phyloP scores from a whole-genome alignment of 2,797 vertebrate species.

The Poeciliopsis gracilis region DNA sequence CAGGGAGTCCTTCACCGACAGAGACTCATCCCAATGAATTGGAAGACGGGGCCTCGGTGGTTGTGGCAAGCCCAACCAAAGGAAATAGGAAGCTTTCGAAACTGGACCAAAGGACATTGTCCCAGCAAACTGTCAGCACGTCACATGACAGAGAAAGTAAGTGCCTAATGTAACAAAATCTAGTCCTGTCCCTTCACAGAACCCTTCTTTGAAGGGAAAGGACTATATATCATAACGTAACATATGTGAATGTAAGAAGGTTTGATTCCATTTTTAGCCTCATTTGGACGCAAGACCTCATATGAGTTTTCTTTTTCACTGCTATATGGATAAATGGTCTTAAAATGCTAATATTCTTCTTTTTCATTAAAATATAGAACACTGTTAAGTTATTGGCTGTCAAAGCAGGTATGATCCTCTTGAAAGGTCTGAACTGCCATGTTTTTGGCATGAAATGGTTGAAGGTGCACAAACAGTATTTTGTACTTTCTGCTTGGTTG shows the following conservation, averaged over 20 bases:
- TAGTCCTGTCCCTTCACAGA: background rate
- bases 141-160: conserved; percentile 62
- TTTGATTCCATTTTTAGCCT: background rate
- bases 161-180: conserved; percentile 18
- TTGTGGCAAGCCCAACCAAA: conserved; percentile 19
- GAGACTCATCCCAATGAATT: conserved; percentile 17
- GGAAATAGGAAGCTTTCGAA: conserved; percentile 28
- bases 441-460: background rate
- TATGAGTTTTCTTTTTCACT: background rate
- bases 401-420: background rate
- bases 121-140: conserved; percentile 39
- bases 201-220: background rate
- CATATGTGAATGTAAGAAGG: background rate
- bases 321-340: background rate
- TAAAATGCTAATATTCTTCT: background rate
- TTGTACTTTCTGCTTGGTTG: background rate
- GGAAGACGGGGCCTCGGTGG: conserved; percentile 38
- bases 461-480: background rate
- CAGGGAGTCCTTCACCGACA: background rate
- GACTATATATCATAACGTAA: background rate
- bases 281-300: background rate
- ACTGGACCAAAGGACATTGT: conserved; percentile 26
- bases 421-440: background rate
- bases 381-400: background rate
- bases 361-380: background rate